phyloP scores from a whole-genome alignment of 2,113 vertebrate genomes.

The Eidolon helvum region DNA sequence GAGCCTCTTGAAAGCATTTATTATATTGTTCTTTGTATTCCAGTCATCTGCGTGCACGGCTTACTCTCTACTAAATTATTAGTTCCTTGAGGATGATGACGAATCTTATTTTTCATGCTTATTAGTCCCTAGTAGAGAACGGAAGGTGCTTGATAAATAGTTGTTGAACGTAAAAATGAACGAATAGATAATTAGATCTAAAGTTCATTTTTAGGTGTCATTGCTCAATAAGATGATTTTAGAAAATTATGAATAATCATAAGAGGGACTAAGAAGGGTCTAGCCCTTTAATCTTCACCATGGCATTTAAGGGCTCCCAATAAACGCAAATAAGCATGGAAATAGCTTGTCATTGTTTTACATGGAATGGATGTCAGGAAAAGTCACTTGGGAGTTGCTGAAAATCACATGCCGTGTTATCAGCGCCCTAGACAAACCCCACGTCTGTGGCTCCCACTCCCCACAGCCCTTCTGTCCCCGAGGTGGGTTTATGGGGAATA shows the following conservation, averaged over 20 bases:
- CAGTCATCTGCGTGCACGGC: background rate
- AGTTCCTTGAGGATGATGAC: background rate
- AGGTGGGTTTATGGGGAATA: constrained; percentile 77
- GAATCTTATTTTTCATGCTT: constrained; percentile 26
- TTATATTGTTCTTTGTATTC: background rate
- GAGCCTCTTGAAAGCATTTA: background rate
- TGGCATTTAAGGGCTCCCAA: background rate
- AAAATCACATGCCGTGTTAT: constrained; percentile 4
- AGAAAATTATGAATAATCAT: constrained; percentile 65
- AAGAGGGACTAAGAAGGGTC: constrained; percentile 24
- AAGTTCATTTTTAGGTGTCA: background rate
- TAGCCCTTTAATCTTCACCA: constrained; percentile 55
- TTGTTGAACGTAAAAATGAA: background rate
- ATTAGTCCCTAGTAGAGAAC: background rate
- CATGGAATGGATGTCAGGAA: constrained; percentile 52
- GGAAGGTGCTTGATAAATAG: background rate
- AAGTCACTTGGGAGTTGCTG: constrained; percentile 38
- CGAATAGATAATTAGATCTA: background rate
- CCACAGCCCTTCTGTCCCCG: constrained; percentile 52
- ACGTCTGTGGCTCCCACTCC: constrained; percentile 37
- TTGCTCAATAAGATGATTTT: constrained; percentile 52
- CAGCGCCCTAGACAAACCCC: constrained; percentile 39
- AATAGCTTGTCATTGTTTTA: constrained; percentile 50
- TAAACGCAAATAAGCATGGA: constrained; percentile 66
- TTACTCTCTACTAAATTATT: background rate